Evolutionary conservation across 2,888 invertebrate species (phyloP).

Genomic region (Anticlea derivata): DNA sequence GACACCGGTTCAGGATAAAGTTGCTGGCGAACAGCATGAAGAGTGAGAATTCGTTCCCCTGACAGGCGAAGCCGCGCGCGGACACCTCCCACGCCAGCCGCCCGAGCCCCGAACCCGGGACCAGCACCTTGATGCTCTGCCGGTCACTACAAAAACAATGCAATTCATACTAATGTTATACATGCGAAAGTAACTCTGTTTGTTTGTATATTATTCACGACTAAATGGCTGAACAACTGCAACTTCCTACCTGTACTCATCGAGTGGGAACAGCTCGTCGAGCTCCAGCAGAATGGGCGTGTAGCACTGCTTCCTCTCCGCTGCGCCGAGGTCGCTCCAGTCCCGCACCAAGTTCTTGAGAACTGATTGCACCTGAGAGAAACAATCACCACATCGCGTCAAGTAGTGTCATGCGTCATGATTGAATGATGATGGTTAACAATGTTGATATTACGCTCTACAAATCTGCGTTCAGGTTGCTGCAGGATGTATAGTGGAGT

Average conservation of each 20-base stretch:
- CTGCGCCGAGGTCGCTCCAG: slow-evolving; percentile 94
- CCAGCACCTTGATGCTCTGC: slow-evolving; percentile 88
- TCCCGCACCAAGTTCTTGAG: slow-evolving; percentile 98
- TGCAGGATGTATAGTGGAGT: too few species aligned
- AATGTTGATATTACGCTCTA: too few species aligned
- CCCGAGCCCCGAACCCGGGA: slow-evolving; percentile 98
- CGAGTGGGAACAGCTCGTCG: slow-evolving; percentile 87
- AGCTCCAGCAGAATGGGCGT: slow-evolving; percentile 94
- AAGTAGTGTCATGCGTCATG: too few species aligned
- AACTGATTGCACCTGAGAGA: slow-evolving; percentile 92
- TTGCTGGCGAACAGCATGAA: slow-evolving; percentile 99
- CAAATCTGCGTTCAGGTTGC: too few species aligned
- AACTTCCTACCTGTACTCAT: slow-evolving; percentile 84
- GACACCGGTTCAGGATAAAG: slow-evolving; percentile 95
- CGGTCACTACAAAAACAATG: slow-evolving; percentile 61
- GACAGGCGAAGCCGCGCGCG: slow-evolving; percentile 93
- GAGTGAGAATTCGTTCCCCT: slow-evolving; percentile 98
- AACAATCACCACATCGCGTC: too few species aligned
- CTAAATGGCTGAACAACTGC: too few species aligned
- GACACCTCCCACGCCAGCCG: slow-evolving; percentile 97
- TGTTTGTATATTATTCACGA: too few species aligned
- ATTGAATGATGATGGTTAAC: too few species aligned
- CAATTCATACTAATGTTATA: too few species aligned
- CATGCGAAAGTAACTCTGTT: too few species aligned
- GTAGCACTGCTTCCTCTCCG: slow-evolving; percentile 94